Conservation (phyloP, 2,113 vertebrate genomes). For the Rhizomys pruinosus region DNA sequence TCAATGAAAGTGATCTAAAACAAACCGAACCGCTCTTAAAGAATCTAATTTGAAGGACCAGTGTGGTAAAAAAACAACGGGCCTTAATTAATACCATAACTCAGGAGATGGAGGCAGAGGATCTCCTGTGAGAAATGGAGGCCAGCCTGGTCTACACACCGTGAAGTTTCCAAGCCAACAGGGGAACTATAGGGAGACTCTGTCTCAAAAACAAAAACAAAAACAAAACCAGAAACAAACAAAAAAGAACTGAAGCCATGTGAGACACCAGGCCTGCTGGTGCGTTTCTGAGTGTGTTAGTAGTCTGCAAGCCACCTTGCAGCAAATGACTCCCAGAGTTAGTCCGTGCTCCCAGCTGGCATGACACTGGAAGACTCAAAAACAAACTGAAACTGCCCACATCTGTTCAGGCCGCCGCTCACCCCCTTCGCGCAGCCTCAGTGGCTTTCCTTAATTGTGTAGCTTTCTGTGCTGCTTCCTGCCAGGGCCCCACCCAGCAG, state of each 20-base stretch:
- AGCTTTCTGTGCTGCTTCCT: neutral
- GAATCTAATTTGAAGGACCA: neutral
- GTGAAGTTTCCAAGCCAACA: no score
- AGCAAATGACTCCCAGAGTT: neutral
- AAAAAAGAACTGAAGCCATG: neutral
- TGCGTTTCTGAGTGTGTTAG: rapidly evolving
- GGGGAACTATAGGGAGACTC: no score
- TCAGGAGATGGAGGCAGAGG: no score
- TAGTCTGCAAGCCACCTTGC: no score
- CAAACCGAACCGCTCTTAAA: neutral
- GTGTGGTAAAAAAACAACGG: no score
- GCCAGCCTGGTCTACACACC: no score
- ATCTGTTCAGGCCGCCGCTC: neutral
- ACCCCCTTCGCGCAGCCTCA: neutral
- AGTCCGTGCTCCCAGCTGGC: neutral
- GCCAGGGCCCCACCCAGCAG: neutral
- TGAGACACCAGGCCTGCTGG: rapidly evolving
- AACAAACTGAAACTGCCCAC: neutral
- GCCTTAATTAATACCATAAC: no score
- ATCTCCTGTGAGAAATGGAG: no score
- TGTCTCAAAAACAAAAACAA: no score
- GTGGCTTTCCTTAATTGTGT: neutral
- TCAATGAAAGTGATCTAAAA: neutral
- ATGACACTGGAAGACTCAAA: neutral
- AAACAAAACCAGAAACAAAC: neutral